Conservation (phyloP, 2,797 vertebrate genomes). For the Mus minutoides region DNA sequence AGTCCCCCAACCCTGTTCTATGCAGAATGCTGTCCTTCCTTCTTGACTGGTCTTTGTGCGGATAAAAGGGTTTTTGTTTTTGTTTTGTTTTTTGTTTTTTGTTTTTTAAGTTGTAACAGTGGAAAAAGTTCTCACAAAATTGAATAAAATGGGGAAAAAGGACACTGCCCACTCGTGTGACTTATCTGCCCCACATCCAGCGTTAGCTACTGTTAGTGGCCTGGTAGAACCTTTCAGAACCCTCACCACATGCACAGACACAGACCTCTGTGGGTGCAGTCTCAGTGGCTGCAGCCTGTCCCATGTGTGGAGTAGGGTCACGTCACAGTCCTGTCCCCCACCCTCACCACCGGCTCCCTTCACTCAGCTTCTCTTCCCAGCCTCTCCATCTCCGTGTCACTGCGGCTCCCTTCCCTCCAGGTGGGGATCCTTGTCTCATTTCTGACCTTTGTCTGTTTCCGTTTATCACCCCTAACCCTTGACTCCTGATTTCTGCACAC, state of each 20-base stretch:
- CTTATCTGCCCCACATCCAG: background rate
- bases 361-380: background rate
- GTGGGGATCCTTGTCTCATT: background rate
- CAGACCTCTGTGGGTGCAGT: background rate
- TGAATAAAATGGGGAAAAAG: background rate
- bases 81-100: background rate
- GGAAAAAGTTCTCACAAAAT: background rate
- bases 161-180: background rate
- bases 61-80: background rate
- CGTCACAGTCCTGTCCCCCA: background rate
- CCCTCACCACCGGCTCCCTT: background rate
- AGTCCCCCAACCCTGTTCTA: background rate
- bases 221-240: background rate
- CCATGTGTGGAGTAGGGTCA: background rate
- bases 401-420: background rate
- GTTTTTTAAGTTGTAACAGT: background rate
- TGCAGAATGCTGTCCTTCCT: conserved; percentile 4
- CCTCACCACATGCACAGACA: background rate
- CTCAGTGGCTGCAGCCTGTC: background rate
- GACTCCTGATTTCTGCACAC: background rate
- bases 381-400: background rate
- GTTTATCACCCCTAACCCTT: background rate
- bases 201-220: background rate
- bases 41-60: conserved; percentile 5
- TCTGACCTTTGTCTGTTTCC: background rate